Evolutionary conservation across 2,888 invertebrate genomes (phyloP).

Genomic region (Caradrina kadenii): DNA sequence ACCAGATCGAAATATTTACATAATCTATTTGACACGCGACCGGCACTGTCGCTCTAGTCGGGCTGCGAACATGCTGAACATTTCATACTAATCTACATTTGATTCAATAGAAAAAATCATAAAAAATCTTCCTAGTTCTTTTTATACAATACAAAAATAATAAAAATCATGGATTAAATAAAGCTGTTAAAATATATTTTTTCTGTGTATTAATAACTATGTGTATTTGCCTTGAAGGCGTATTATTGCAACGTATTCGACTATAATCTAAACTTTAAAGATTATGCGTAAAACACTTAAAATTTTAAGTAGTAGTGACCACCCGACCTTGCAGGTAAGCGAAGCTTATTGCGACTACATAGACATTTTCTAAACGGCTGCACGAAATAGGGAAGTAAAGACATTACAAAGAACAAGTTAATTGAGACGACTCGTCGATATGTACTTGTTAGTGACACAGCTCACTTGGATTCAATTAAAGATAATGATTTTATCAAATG

Average conservation of each 20-base stretch:
- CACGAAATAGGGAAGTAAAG: conserved; percentile 54
- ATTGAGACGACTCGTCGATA: conserved; percentile 58
- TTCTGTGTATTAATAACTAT: conserved; percentile 67
- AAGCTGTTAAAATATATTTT: conserved; percentile 75
- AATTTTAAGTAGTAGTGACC: conserved; percentile 66
- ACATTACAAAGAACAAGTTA: conserved; percentile 44
- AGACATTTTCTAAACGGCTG: conserved; percentile 47
- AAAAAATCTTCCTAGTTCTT: conserved; percentile 72
- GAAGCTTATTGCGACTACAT: conserved; percentile 41
- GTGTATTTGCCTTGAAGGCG: conserved; percentile 81
- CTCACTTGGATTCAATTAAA: conserved; percentile 31
- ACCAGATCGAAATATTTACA: conserved; percentile 86
- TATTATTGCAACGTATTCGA: conserved; percentile 86
- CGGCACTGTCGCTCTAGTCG: conserved; percentile 63
- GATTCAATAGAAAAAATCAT: conserved; percentile 77
- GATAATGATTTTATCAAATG: conserved; percentile 29
- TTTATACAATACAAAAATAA: conserved; percentile 82
- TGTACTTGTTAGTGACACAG: conserved; percentile 58
- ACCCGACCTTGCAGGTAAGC: conserved; percentile 37
- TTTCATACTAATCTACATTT: conserved; percentile 72
- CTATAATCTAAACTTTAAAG: conserved; percentile 78
- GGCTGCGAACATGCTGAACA: conserved; percentile 65
- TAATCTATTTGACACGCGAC: conserved; percentile 70
- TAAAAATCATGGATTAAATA: conserved; percentile 82
- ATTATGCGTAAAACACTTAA: conserved; percentile 79